Percentiles rank a stretch among this genome's conserved stretches.
phyloP scores from a whole-genome alignment of 2,113 vertebrate species.

The Barbus barbus region DNA sequence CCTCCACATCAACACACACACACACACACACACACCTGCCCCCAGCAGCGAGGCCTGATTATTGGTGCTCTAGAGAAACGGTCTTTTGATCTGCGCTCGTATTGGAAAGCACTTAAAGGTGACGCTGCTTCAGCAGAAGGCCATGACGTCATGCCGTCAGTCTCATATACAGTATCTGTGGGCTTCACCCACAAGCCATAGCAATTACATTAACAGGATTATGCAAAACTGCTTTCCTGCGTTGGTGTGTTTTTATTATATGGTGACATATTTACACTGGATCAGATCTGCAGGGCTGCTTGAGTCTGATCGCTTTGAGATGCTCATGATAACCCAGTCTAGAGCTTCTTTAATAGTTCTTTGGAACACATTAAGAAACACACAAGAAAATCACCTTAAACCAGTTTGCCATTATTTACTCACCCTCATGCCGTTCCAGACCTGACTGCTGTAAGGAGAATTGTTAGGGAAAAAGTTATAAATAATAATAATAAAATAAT shows the following conservation, averaged over 20 bases:
- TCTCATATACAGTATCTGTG: constrained; percentile 77
- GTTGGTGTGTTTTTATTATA: background rate
- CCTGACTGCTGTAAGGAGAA: background rate
- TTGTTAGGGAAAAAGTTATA: background rate
- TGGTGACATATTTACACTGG: background rate
- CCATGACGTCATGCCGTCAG: constrained; percentile 91
- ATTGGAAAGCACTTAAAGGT: constrained; percentile 94
- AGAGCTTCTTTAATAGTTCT: background rate
- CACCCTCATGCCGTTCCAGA: too few species aligned
- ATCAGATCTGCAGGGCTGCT: background rate
- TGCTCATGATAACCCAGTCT: background rate
- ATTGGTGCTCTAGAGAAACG: constrained; percentile 78
- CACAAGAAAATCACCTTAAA: background rate
- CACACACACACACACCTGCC: constrained; percentile 27
- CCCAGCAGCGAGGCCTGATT: constrained; percentile 87
- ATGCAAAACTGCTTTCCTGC: constrained; percentile 59
- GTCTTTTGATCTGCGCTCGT: constrained; percentile 93
- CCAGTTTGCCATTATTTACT: background rate
- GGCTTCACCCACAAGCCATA: constrained; percentile 83
- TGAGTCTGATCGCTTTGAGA: background rate
- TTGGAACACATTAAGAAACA: too few species aligned
- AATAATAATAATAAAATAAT: too few species aligned
- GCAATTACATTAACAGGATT: constrained; percentile 89
- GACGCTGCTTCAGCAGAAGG: constrained; percentile 79
- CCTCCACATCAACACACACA: constrained; percentile 75